A percentile compares a stretch with the other conserved stretches of the same genome.
Evolutionary conservation across 2,888 invertebrate species (phyloP).

Genomic region (Brenthis ino): DNA sequence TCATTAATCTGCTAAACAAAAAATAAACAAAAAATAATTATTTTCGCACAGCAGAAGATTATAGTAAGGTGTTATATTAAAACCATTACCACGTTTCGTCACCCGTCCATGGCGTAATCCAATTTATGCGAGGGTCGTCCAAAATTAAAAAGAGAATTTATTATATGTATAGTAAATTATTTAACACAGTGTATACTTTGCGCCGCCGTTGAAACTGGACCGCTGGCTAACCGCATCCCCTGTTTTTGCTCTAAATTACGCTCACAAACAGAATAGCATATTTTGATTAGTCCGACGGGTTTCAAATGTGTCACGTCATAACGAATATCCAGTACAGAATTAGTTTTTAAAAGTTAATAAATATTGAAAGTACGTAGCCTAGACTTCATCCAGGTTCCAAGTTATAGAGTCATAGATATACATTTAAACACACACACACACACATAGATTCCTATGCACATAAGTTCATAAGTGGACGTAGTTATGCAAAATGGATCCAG

Average conservation of each 20-base stretch:
- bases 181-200: conserved; percentile 62
- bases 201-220: conserved; percentile 34
- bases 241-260: conserved; percentile 66
- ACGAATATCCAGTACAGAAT: conserved; percentile 55
- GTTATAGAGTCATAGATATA: too few species aligned
- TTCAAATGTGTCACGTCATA: conserved; percentile 44
- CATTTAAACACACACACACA: too few species aligned
- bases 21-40: background rate
- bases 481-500: too few species aligned
- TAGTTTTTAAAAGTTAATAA: conserved; percentile 50
- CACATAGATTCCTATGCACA: too few species aligned
- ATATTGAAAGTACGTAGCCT: conserved; percentile 11
- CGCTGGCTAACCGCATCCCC: conserved; percentile 59
- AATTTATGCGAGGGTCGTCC: conserved; percentile 7
- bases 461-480: too few species aligned
- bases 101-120: conserved; percentile 9
- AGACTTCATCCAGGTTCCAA: too few species aligned
- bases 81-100: conserved; percentile 2
- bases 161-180: conserved; percentile 77
- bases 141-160: conserved; percentile 80
- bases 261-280: conserved; percentile 74
- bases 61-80: conserved; percentile 3
- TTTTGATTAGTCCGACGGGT: conserved; percentile 67
- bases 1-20: background rate
- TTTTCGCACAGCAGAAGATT: background rate